Evolutionary conservation across 2,797 vertebrate genomes (phyloP), one percentile per base, ranked within the genome.

Genomic region (Brachymystax lenok): DNA sequence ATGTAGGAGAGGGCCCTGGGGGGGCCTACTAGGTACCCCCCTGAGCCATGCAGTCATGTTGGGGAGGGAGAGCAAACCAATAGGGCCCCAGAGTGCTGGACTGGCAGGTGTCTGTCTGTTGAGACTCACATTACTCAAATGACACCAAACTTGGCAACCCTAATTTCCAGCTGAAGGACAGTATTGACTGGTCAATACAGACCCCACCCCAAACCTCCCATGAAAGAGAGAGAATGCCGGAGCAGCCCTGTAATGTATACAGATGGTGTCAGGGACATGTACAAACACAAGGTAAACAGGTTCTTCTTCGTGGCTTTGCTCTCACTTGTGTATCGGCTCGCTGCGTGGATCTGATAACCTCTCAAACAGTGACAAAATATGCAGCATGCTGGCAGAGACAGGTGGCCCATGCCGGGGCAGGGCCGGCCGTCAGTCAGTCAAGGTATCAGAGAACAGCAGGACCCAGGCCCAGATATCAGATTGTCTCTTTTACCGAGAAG

Each of bases 91-190:
- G 19, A 8, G 21, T 24, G 21, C 8, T 46, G 10, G 10, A 46
- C 61, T 8, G 3, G 19, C 61, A 63, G 17, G 3, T 33, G 28
- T 10, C 7, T 30, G 67, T 6, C 28, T 28, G 6, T 30, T 5
- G 5, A 40, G 30, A 67, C 16, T 10, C 33, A 17, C 67, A 5
- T 3, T 13, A 33, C 17, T 17, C 17, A 10, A 17, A 19, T 35
- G 7, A 3, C 67, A 17, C 19, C 24, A 5, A 21, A 69, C 67
- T 19, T 69, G 33, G 67, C 67, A 69, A 69, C 33, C 30, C 67
- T 17, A 7, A 40, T 13, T 33, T 72, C 64, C 54, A 71, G 59
- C 71, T 51, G 69, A 69, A 69, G 67, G 67, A 70, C 67, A 16
- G 51, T 21, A 5, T 28, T 27, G 52, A 21, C 67, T 19, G 12